Evolutionary conservation across 1,140 invertebrate species (phyloP).

Genomic region (Elysia chlorotica): DNA sequence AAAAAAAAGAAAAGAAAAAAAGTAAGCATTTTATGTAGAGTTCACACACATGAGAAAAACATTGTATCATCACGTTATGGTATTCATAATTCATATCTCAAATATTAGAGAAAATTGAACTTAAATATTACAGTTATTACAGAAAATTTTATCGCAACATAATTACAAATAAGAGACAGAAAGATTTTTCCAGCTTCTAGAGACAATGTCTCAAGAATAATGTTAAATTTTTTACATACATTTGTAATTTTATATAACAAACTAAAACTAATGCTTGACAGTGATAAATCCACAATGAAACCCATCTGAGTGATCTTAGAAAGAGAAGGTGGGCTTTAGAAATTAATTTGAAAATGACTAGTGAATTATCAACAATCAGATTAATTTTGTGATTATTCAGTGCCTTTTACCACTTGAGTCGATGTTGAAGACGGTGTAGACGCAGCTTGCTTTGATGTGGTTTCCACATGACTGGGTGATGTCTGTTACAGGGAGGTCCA

Average conservation of each 20-base stretch:
- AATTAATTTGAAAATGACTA: too few relatives aligned
- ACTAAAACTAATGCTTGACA: too few relatives aligned
- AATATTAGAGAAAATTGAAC: too few relatives aligned
- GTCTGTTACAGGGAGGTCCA: slow-evolving; percentile 86
- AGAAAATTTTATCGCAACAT: not conserved
- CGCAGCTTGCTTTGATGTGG: slow-evolving; percentile 88
- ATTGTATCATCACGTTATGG: not conserved
- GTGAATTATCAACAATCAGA: too few relatives aligned
- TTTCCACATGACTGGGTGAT: slow-evolving; percentile 90
- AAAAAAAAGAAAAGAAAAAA: not conserved
- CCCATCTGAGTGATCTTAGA: too few relatives aligned
- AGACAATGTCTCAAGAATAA: not conserved
- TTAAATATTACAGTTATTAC: too few relatives aligned
- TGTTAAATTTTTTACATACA: not conserved
- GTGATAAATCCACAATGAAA: too few relatives aligned
- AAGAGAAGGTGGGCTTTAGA: too few relatives aligned
- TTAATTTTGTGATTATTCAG: too few relatives aligned
- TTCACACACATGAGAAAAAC: not conserved
- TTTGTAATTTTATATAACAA: not conserved
- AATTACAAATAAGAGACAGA: not conserved
- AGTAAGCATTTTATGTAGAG: not conserved
- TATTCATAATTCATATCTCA: too few relatives aligned
- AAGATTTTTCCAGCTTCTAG: not conserved
- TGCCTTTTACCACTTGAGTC: slow-evolving; percentile 65
- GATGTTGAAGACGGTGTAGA: slow-evolving; percentile 92